phyloP scores from a whole-genome alignment of 2,888 invertebrate species.

The Alsophila aescularia region DNA sequence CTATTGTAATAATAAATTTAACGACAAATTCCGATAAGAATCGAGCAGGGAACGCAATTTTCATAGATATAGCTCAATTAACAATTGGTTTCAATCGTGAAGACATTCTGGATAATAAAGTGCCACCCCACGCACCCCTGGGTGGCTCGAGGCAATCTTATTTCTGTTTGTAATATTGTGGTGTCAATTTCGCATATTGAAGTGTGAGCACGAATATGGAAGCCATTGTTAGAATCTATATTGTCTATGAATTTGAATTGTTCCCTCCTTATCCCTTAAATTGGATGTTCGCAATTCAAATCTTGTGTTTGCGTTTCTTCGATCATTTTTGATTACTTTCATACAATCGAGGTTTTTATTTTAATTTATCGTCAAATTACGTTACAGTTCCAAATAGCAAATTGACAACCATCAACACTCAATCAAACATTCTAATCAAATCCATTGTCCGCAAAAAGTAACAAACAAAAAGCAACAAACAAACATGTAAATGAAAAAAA shows the following conservation, averaged over 20 bases:
- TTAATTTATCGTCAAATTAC: conserved; percentile 3
- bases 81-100: conserved; percentile 84
- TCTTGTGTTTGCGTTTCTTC: conserved; percentile 29
- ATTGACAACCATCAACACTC: conserved; percentile 33
- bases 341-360: too few relatives aligned
- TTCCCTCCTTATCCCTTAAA: conserved; percentile 58
- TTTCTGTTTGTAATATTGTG: conserved; percentile 84
- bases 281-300: conserved; percentile 46
- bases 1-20: conserved; percentile 75
- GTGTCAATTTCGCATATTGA: conserved; percentile 84
- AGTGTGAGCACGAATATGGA: conserved; percentile 75
- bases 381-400: conserved; percentile 8
- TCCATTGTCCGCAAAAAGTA: conserved; percentile 45
- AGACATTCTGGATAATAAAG: conserved; percentile 82
- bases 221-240: conserved; percentile 66
- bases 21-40: conserved; percentile 81
- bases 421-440: conserved; percentile 38
- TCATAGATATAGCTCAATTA: conserved; percentile 85
- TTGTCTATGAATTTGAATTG: conserved; percentile 70
- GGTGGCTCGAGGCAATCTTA: conserved; percentile 78
- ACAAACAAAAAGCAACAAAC: conserved; percentile 46
- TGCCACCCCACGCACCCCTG: conserved; percentile 61
- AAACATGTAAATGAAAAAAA: conserved; percentile 56
- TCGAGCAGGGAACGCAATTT: conserved; percentile 79
- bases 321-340: conserved; percentile 20